Conservation (phyloP, 35 echinoderm and acorn worm genomes). For the Strongylocentrotus purpuratus region DNA sequence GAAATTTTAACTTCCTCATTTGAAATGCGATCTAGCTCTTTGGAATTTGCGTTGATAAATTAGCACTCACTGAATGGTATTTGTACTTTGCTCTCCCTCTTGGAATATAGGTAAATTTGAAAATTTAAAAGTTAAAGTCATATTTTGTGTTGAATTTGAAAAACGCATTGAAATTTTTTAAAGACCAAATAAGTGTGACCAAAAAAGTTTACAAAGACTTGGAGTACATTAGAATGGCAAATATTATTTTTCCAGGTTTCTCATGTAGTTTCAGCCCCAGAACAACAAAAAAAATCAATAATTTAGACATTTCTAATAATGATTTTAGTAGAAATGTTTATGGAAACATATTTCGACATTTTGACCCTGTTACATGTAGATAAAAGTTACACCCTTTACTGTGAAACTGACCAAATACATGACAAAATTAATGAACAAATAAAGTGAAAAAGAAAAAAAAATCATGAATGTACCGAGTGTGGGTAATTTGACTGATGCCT, state of each 20-base stretch:
- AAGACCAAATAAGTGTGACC: conserved; percentile 15
- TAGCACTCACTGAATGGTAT: neutral
- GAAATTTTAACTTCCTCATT: no score
- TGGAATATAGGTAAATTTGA: neutral
- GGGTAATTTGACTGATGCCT: no score
- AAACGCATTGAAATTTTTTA: neutral
- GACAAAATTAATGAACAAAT: no score
- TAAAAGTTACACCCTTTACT: no score
- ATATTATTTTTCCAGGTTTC: neutral
- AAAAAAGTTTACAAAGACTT: neutral
- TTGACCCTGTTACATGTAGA: no score
- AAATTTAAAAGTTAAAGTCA: neutral
- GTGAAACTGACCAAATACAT: no score
- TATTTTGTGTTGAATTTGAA: conserved; percentile 1
- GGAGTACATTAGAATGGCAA: neutral
- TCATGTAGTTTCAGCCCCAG: neutral
- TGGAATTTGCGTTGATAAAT: neutral
- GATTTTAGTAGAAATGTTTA: neutral
- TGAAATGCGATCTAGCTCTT: no score
- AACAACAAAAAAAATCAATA: neutral
- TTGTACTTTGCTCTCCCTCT: neutral
- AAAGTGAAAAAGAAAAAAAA: no score
- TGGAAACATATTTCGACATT: conserved; percentile 26
- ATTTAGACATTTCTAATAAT: neutral
- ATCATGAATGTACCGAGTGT: no score